Conservation (phyloP, 2,797 vertebrate genomes). For the Tenualosa thibaudeaui region DNA sequence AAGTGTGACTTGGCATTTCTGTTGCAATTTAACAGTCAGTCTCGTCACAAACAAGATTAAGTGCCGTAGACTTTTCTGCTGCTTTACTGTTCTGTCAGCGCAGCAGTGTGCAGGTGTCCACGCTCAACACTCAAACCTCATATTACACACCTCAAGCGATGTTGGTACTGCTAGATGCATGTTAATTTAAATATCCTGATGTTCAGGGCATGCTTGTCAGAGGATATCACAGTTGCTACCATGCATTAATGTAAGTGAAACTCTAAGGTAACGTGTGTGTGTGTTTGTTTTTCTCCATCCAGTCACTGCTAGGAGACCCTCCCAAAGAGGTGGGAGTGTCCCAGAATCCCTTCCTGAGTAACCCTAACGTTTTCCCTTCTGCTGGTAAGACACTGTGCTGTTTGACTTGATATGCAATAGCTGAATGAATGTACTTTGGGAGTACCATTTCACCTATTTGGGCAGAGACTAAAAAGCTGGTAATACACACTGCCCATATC, state of each 20-base stretch:
- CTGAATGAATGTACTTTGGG: background rate
- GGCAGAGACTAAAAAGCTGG: too few relatives aligned
- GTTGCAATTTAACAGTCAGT: background rate
- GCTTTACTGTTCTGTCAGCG: background rate
- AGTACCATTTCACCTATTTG: too few relatives aligned
- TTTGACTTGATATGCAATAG: too few relatives aligned
- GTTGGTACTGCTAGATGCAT: too few relatives aligned
- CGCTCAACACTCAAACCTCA: background rate
- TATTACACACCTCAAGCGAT: background rate
- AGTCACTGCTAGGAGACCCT: conserved; percentile 83
- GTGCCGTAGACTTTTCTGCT: background rate
- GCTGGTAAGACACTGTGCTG: conserved; percentile 61
- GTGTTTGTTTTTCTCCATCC: conserved; percentile 47
- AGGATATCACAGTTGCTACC: background rate
- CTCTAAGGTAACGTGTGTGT: too few relatives aligned
- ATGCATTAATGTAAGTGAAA: background rate
- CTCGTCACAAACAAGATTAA: background rate
- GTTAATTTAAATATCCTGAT: too few relatives aligned
- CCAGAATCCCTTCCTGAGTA: conserved; percentile 77
- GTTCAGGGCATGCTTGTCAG: background rate
- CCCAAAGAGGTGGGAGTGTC: conserved; percentile 81
- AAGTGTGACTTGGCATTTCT: background rate
- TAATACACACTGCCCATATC: background rate
- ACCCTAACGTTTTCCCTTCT: conserved; percentile 71
- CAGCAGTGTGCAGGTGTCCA: background rate